A percentile compares a stretch with the other conserved stretches of the same genome.
Conservation (phyloP, 2,888 invertebrate genomes). For the Rhagonycha fulva region DNA sequence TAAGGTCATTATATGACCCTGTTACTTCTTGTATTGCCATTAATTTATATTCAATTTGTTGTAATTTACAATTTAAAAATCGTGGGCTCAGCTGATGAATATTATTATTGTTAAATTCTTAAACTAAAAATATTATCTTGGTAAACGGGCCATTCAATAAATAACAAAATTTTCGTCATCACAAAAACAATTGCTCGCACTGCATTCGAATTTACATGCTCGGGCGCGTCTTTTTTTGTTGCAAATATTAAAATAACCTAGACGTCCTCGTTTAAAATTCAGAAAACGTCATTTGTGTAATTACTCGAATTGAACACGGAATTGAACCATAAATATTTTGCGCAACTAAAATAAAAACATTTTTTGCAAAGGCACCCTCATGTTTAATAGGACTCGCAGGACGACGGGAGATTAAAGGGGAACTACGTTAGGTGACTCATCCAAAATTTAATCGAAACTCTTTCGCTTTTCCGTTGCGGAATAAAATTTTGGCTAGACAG, state of each 20-base stretch:
- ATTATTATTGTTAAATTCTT: not conserved
- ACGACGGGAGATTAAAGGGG: conserved; percentile 6
- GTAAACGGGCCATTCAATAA: not conserved
- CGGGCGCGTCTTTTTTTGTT: not conserved
- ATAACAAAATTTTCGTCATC: not conserved
- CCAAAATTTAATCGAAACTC: not conserved
- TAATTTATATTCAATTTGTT: not conserved
- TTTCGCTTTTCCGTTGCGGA: not conserved
- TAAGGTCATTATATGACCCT: not conserved
- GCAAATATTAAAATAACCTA: not conserved
- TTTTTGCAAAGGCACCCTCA: not conserved
- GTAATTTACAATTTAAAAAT: not conserved
- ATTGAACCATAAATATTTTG: not conserved
- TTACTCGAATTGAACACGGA: not conserved
- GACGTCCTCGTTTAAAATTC: not conserved
- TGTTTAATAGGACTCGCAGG: not conserved
- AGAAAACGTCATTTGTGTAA: not conserved
- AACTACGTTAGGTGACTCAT: conserved; percentile 7
- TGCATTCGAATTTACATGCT: not conserved
- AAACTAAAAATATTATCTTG: not conserved
- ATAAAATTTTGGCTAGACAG: not conserved
- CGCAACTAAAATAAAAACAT: not conserved
- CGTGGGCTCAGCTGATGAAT: not conserved
- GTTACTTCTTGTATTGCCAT: not conserved
- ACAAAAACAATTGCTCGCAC: not conserved